phyloP scores from a whole-genome alignment of 2,113 vertebrate genomes.

The Nymphicus hollandicus region DNA sequence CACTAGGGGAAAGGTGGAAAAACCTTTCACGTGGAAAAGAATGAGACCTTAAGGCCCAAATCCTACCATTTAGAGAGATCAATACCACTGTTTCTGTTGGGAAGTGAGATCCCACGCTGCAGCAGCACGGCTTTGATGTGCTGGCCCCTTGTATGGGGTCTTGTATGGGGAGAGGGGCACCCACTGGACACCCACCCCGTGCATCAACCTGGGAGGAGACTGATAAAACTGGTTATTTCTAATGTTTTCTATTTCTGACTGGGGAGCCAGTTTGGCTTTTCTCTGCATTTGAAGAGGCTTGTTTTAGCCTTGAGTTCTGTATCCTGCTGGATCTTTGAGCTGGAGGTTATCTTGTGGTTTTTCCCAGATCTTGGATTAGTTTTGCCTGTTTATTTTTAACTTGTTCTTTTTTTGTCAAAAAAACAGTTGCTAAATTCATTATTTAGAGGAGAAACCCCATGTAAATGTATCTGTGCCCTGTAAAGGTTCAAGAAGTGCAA shows the following conservation, averaged over 20 bases:
- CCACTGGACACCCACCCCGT: neutral
- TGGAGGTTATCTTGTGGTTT: neutral
- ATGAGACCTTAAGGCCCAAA: neutral
- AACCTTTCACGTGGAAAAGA: neutral
- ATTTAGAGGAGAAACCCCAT: neutral
- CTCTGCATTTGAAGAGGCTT: neutral
- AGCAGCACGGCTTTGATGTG: neutral
- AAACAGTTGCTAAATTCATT: neutral
- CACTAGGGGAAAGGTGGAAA: neutral
- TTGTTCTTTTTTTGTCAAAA: neutral
- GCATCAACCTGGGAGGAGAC: accelerated
- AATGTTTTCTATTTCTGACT: neutral
- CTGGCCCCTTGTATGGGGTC: accelerated
- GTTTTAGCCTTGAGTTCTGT: neutral
- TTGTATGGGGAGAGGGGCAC: neutral
- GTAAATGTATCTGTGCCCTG: neutral
- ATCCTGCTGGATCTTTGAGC: neutral
- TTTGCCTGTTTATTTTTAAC: neutral
- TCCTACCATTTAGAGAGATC: neutral
- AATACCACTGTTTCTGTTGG: neutral
- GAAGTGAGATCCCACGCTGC: accelerated
- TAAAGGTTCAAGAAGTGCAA: neutral
- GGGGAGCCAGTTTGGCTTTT: too few relatives aligned
- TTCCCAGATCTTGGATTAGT: neutral
- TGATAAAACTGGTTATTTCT: neutral